Base-by-base conservation (phyloP, 2,797 vertebrate genomes). In the Pseudomugil tenellus region DNA sequence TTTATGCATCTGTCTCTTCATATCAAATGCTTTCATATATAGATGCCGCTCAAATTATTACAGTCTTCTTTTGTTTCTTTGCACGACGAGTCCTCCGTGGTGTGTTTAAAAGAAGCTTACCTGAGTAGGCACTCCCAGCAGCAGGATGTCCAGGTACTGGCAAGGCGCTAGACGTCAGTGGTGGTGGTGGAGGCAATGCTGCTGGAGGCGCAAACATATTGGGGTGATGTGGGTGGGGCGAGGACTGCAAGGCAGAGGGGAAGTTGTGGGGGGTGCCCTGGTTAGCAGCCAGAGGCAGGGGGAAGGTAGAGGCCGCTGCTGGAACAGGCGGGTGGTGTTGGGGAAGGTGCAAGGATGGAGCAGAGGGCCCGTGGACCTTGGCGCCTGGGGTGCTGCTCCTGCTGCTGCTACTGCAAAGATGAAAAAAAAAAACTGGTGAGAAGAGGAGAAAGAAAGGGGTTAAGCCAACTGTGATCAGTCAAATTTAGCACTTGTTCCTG, bases 141-240 rank as follows among this genome's bases (percentile, higher is more conserved):
- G 96, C 96, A 4, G 97, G 96, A 88, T 99, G 97, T 93, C 96
- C 96, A 25, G 96, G 95, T 84, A 96, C 97, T 85, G 96, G 96
- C 90, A 98, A 94, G 29, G 95, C 83, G 92, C 95, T 97, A 80
- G 96, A 98, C 29, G 97, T 98, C 92, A 99, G 89, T 73, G 97
- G 97, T 39, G 98, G 96, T 89, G 97, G 96, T 92, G 97, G 97
- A 89, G 98, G 97, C 93, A 99, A 87, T 84, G 97, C 96, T 74
- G 97, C 93, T 90, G 97, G 96, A 92, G 97, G 96, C 94, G 97
- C 97, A 92, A 99, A 98, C 97, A 99, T 98, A 96, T 96, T 97
- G 96, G 95, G 95, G 94, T 97, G 95, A 89, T 96, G 97, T 54
- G 95, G 91, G 92, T 96, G 95, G 0, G 94, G 90, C 0, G 96